Conservation (phyloP, 2,113 vertebrate species). For the Tachuris rubrigastra region DNA sequence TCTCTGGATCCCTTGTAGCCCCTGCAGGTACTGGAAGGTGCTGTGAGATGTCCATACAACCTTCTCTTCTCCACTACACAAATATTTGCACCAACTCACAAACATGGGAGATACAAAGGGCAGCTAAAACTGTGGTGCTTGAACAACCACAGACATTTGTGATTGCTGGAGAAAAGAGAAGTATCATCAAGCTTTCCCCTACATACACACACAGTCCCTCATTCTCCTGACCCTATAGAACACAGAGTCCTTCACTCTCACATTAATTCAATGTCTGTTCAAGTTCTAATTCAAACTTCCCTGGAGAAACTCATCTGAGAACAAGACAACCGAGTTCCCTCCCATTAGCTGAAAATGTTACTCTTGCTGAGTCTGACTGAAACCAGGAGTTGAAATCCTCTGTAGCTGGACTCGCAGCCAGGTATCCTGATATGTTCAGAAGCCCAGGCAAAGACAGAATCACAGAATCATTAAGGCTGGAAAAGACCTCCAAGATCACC, state of each 20-base stretch:
- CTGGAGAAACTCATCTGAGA: neutral
- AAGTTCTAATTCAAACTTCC: neutral
- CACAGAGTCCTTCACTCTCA: neutral
- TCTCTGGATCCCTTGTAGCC: neutral
- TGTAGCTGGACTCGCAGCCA: neutral
- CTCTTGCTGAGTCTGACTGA: neutral
- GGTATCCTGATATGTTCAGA: neutral
- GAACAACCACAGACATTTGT: neutral
- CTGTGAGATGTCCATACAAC: neutral
- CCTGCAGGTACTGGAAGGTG: neutral
- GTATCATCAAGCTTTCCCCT: neutral
- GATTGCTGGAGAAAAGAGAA: neutral
- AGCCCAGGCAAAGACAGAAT: neutral
- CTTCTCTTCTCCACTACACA: neutral
- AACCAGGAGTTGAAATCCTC: neutral
- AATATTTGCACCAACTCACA: neutral
- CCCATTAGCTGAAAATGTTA: neutral
- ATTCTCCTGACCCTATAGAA: neutral
- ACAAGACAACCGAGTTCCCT: neutral
- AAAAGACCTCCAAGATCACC: neutral
- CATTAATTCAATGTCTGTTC: neutral
- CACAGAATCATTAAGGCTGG: accelerated
- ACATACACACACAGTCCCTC: neutral
- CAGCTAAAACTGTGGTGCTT: neutral
- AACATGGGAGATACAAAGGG: neutral